A percentile compares a stretch with the other conserved stretches of the same genome.
Conservation (phyloP, 2,113 vertebrate species). For the Daboia siamensis region DNA sequence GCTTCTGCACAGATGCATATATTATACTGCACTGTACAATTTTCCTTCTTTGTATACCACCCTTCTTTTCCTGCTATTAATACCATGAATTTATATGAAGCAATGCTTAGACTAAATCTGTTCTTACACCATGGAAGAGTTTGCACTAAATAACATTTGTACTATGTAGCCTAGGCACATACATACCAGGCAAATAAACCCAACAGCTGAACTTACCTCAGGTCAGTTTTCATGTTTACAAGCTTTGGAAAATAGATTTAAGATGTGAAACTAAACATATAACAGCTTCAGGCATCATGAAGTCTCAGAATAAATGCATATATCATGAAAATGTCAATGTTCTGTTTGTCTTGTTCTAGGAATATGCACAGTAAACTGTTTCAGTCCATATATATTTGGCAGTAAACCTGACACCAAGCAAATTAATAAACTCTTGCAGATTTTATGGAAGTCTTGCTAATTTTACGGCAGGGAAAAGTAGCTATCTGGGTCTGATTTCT, state of each 20-base stretch:
- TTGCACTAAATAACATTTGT: neutral
- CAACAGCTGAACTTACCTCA: neutral
- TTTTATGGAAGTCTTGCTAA: neutral
- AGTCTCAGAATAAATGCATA: neutral
- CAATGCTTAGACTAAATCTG: accelerated
- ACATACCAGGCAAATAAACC: slow-evolving; percentile 39
- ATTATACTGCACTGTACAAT: neutral
- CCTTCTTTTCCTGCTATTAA: neutral
- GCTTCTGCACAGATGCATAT: neutral
- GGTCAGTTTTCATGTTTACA: slow-evolving; percentile 25
- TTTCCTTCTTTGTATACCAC: neutral
- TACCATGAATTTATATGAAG: neutral
- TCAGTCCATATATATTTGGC: neutral
- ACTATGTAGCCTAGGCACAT: slow-evolving; percentile 17
- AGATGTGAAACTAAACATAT: neutral
- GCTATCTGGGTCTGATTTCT: slow-evolving; percentile 18
- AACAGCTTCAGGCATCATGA: neutral
- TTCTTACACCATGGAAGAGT: neutral
- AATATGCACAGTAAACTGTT: neutral
- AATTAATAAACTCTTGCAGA: neutral
- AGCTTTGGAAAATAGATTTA: slow-evolving; percentile 36
- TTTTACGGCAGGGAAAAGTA: neutral
- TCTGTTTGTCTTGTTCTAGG: neutral
- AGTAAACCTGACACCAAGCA: neutral
- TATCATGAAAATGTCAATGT: neutral